Conservation (phyloP, 2,797 vertebrate species). For the Pseudochromis fuscus region DNA sequence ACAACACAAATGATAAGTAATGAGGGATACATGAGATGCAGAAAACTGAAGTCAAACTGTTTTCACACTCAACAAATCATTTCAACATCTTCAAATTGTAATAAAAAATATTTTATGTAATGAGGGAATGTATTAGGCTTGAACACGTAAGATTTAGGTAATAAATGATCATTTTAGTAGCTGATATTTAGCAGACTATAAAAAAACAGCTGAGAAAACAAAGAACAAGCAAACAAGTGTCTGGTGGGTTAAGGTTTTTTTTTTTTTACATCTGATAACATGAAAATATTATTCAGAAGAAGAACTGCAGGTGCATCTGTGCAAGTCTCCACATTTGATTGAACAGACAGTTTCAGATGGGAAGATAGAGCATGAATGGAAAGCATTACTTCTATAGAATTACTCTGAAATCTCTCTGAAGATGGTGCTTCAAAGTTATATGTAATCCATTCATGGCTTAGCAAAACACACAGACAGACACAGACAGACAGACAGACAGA, state of each 20-base stretch:
- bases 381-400: neutral
- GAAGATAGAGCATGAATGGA: neutral
- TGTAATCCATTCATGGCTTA: too few relatives aligned
- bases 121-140: neutral
- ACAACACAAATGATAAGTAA: conserved; percentile 25
- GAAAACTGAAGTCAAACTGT: neutral
- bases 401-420: too few relatives aligned
- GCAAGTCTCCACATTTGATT: too few relatives aligned
- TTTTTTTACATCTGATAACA: neutral
- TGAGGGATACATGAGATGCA: neutral
- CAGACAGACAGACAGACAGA: too few relatives aligned
- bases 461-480: too few relatives aligned
- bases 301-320: neutral
- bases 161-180: neutral
- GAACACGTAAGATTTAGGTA: neutral
- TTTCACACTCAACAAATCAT: neutral
- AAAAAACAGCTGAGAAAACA: neutral
- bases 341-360: neutral
- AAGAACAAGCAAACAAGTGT: neutral
- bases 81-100: neutral
- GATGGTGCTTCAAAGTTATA: too few relatives aligned
- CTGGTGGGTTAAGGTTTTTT: neutral
- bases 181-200: neutral
- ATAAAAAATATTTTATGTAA: neutral
- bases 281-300: neutral